phyloP scores from a whole-genome alignment of 2,888 invertebrate genomes.

The Myopa tessellatipennis region DNA sequence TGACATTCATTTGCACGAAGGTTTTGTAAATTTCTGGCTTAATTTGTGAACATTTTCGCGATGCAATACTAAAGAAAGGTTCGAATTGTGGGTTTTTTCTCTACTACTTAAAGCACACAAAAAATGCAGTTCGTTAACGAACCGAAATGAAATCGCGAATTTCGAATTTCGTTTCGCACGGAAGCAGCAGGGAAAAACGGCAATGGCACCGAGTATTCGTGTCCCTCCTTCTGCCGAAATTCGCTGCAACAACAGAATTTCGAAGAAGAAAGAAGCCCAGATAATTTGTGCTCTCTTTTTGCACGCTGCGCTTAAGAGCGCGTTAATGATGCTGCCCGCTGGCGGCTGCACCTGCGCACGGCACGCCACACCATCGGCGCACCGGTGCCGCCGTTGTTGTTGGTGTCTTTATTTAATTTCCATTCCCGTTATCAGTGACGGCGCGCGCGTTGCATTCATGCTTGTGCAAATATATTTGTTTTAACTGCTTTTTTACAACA shows the following conservation, averaged over 20 bases:
- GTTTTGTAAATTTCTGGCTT: background rate
- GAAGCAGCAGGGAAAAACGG: background rate
- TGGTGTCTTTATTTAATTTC: slow-evolving; percentile 24
- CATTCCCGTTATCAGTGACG: slow-evolving; percentile 24
- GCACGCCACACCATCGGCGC: background rate
- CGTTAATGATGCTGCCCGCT: slow-evolving; percentile 30
- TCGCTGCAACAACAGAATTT: background rate
- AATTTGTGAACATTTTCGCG: background rate
- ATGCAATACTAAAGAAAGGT: background rate
- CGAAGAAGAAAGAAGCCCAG: background rate
- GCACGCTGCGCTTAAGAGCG: slow-evolving; percentile 16
- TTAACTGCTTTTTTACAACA: slow-evolving; percentile 29
- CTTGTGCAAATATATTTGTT: slow-evolving; percentile 20
- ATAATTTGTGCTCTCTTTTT: background rate
- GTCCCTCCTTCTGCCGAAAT: no score
- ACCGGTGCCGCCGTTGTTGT: slow-evolving; percentile 1
- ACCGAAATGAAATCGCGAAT: no score
- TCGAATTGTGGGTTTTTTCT: no score
- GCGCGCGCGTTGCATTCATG: background rate
- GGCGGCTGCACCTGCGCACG: slow-evolving; percentile 31
- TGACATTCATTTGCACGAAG: background rate
- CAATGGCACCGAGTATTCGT: background rate
- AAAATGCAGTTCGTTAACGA: no score
- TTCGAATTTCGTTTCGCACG: no score
- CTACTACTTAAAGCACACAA: no score